phyloP scores from a whole-genome alignment of 2,113 vertebrate genomes.

The Oreotrochilus melanogaster region DNA sequence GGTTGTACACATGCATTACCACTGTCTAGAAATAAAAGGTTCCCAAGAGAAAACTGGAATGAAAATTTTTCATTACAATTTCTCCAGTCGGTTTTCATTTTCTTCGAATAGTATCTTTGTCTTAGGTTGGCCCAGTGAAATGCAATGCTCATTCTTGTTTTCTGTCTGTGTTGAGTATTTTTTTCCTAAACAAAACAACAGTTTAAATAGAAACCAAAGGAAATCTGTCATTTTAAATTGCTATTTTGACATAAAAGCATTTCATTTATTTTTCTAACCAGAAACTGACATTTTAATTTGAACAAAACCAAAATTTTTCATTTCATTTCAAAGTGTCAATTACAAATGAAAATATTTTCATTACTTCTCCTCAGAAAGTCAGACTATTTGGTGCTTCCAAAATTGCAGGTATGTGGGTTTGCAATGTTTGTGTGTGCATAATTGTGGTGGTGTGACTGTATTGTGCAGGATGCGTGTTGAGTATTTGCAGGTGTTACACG shows the following conservation, averaged over 20 bases:
- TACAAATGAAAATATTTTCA: constrained; percentile 55
- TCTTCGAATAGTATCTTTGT: not conserved
- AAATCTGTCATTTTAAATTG: constrained; percentile 56
- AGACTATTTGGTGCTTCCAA: not conserved
- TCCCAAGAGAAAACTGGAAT: constrained; percentile 13
- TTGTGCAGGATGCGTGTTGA: constrained; percentile 12
- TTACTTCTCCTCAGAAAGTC: constrained; percentile 28
- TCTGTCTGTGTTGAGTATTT: not conserved
- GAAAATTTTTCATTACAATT: constrained; percentile 14
- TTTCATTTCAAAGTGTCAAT: constrained; percentile 56
- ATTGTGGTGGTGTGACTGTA: not conserved
- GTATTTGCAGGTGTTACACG: constrained; percentile 35
- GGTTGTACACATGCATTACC: rapidly evolving
- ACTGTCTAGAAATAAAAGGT: not conserved
- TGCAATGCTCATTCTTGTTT: constrained; percentile 36
- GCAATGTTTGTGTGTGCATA: not conserved
- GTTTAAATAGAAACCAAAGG: not conserved
- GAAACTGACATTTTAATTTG: constrained; percentile 52
- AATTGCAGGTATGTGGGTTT: not conserved
- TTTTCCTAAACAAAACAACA: constrained; percentile 45
- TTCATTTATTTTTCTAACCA: constrained; percentile 47
- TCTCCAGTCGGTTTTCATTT: constrained; percentile 6
- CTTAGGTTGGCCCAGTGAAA: not conserved
- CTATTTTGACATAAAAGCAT: constrained; percentile 23
- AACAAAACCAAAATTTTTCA: constrained; percentile 57